Evolutionary conservation across 2,113 vertebrate genomes (phyloP), one percentile per base, ranked within the genome.

Genomic region (Fulmarus glacialis): DNA sequence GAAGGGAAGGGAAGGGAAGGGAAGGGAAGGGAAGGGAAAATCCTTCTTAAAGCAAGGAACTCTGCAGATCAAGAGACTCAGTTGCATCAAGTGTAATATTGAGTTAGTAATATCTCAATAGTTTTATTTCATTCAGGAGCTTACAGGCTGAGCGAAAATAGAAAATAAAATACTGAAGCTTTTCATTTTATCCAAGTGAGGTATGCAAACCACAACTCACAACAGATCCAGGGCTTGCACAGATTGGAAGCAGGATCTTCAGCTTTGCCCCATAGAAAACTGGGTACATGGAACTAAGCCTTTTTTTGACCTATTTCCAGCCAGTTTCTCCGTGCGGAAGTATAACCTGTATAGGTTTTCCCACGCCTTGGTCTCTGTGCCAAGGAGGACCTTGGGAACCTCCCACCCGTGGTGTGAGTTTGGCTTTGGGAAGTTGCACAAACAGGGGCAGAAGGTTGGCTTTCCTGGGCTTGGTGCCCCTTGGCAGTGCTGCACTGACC

Each of bases 341-440:
- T 26, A 15, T 8, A 48, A 11, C 4, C 29, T 27, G 16, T 6
- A 3, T 0, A 27, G n/a, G 12, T 15, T 82, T 82, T 27, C 40
- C 34, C 47, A 15, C 2, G 9, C 8, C 56, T 60, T 5, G 2
- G 2, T 66, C 6, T 71, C 19, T 47, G 1, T 32, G n/a, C 15
- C 50, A 60, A 52, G 53, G 12, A 74, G 11, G 32, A 80, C 34
- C 10, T 77, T 21, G 34, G 40, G n/a, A 66, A 67, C 3, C 22
- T 66, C 50, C 6, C 38, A 7, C 6, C 12, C 6, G 2, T 40
- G 48, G 38, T 38, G 55, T 11, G 50, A 70, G 15, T 36, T 50
- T 83, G 75, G 17, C 36, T 62, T 52, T 67, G 62, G 36, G 45
- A 67, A 71, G 6, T 4, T 53, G 21, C 47, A 75, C 8, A 36